Evolutionary conservation across 2,113 vertebrate genomes (phyloP), one percentile per base, ranked within the genome.

Genomic region (Chascanopsetta lugubris): DNA sequence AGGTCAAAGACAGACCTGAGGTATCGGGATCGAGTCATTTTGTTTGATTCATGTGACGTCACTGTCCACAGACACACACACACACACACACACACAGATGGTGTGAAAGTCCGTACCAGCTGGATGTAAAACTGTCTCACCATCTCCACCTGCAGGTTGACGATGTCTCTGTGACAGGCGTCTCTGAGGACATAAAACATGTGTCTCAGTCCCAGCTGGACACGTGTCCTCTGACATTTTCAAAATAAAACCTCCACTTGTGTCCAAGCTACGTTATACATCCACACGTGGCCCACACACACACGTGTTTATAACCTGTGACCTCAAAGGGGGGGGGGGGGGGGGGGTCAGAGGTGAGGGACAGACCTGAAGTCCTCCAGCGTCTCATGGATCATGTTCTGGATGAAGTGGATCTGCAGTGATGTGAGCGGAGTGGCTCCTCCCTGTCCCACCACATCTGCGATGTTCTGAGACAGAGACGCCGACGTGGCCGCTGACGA

Each of bases 101-200:
- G 13, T 13, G 13, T 34, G 10, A 34, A 8, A 34, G 0, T 60
- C 75, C 93, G 2, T 93, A 99, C 97, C 95, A 97, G 72, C 73
- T 99, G 96, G 84, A 98, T 92, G 84, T 97, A 97, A 85, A 99
- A 99, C 83, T 99, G 97, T 36, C 95, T 95, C 66, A 99, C 94
- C 96, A 99, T 98, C 88, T 99, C 97, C 75, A 99, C 93, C 92
- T 99, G 97, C 26, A 99, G 92, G 91, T 98, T 98, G 79, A 99
- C 92, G 64, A 99, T 94, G 85, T 99, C 97, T 79, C 92, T 90
- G 83, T 99, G 97, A 66, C 95, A 98, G 0, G 93, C 80, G 75
- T 98, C 95, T 82, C 97, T 99, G 86, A 46, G 22, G 25, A 56
- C 18, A 21, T 2, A 8, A 59, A 9, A 22, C 3, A n/a, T 18